Evolutionary conservation across 2,888 invertebrate species (phyloP), one percentile per base, ranked within the genome.

Genomic region (Malthinus seriepunctatus): DNA sequence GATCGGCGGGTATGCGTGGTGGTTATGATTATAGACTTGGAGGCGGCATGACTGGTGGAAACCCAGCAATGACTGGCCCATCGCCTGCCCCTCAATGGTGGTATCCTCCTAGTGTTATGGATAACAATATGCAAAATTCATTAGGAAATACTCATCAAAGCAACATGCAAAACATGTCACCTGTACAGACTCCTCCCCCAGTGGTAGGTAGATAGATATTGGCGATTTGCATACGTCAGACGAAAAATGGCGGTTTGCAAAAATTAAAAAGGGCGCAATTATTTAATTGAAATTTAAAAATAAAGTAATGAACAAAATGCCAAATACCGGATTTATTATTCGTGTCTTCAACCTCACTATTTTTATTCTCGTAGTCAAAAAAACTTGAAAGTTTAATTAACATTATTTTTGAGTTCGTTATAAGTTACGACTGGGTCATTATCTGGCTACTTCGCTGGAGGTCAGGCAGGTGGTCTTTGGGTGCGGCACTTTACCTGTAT

Each of bases 1-100:
- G 86, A 63, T 73, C 77, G 64, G 74, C 76, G 62, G 80, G 79
- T 67, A 71, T 73, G 55, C 71, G 76, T 64, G 86, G 84, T 72
- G 86, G 84, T 73, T 90, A 89, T 78, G 90, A 90, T 78, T 90
- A 90, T 78, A 87, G 89, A 76, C 80, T 89, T 73, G 85, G 84
- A 80, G 79, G 80, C 78, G 69, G 84, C 76, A 77, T 80, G 79
- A 67, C 82, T 80, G 58, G 52, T 49, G 72, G 73, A 58, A 72
- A 78, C 74, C 73, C 76, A 60, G 76, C 81, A 60, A 71, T 73
- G 70, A 69, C 73, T 66, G 79, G 80, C 68, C 80, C 81, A 38
- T 79, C 82, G 34, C 71, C 76, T 57, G 71, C 75, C 53, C 84
- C 83, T 67, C 82, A 84, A 54, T 86, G 86, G 73, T 91, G 91